Evolutionary conservation across 2,797 vertebrate genomes (phyloP).

Genomic region (Paedocypris micromegethes): DNA sequence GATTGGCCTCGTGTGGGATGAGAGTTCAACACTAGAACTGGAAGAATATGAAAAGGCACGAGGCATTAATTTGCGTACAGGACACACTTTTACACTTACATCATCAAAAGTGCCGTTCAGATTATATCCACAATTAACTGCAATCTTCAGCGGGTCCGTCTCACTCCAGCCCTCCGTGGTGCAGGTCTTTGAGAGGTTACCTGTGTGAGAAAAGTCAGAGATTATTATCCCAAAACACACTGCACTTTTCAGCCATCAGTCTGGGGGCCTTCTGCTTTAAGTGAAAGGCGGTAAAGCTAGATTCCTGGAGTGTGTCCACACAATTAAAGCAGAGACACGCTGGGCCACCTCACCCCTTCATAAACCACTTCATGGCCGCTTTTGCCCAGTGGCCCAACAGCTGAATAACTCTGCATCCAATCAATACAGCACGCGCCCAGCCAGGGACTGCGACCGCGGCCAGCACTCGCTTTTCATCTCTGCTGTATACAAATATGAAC

Average conservation of each 20-base stretch:
- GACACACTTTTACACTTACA: conserved; percentile 55
- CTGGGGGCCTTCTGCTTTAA: conserved; percentile 1
- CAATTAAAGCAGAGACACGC: background rate
- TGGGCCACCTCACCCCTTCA: background rate
- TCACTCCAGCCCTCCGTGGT: conserved; percentile 81
- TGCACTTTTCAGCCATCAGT: conserved; percentile 4
- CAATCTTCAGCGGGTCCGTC: conserved; percentile 76
- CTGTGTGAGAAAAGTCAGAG: conserved; percentile 56
- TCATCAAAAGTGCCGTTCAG: conserved; percentile 67
- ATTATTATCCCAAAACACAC: conserved; percentile 19
- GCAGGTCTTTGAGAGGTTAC: conserved; percentile 86
- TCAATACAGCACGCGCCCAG: conserved; percentile 5
- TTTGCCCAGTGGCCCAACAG: background rate
- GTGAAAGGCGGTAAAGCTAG: conserved; percentile 2
- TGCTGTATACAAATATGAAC: conserved; percentile 11
- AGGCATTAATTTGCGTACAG: no score
- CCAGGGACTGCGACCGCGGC: background rate
- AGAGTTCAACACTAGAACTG: conserved; percentile 1
- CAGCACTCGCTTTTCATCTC: background rate
- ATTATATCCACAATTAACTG: conserved; percentile 77
- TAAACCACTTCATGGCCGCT: conserved; percentile 3
- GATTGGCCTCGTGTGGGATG: conserved; percentile 12
- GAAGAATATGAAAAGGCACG: no score
- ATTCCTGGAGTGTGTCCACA: conserved; percentile 2
- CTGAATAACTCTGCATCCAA: conserved; percentile 8